Evolutionary conservation across 2,797 vertebrate species (phyloP), one percentile per base, ranked within the genome.

Genomic region (Phaenicophaeus curvirostris): DNA sequence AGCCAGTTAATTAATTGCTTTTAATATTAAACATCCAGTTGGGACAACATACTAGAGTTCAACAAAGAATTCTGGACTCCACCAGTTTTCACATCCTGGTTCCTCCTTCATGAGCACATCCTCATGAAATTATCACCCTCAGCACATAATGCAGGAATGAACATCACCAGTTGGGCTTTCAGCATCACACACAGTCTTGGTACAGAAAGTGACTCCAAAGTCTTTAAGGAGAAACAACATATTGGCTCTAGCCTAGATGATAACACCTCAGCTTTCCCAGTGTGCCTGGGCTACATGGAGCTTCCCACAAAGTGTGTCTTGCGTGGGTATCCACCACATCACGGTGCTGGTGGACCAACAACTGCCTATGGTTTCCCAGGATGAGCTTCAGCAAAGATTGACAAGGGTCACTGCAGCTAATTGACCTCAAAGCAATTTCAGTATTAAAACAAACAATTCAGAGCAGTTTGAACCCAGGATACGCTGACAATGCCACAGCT

Each of bases 261-360:
- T 13, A 50, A 54, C n/a, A 39, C 8, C 27, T 67, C 58, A 15
- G 46, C 28, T 28, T 17, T 51, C 39, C 42, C 76, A 59, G 28
- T 0, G 8, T 1, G 6, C 50, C 15, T 1, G 2, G 31, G n/a
- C 24, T 67, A 15, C 1, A 0, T 6, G 57, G 33, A 59, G 35
- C 35, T 46, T 15, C 57, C 57, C 19, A 68, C 46, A 19, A 37
- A 35, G 18, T 8, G 9, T 2, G 9, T 4, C 75, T 23, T 41
- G 37, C 59, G n/a, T 18, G n/a, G 72, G 20, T 33, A 25, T 7
- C 42, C 11, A 54, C 62, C 33, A 5, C 11, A n/a, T 6, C 28
- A 4, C 4, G 24, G 42, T 33, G 33, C 23, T 8, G 55, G 61
- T 16, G 4, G 33, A 28, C 13, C 37, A 50, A 15, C 27, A 16